These are phyloP conservation scores for Neosalanx taihuensis DNA, from an alignment of 2,797 vertebrate species.

Conservation along the genomic window DNA sequence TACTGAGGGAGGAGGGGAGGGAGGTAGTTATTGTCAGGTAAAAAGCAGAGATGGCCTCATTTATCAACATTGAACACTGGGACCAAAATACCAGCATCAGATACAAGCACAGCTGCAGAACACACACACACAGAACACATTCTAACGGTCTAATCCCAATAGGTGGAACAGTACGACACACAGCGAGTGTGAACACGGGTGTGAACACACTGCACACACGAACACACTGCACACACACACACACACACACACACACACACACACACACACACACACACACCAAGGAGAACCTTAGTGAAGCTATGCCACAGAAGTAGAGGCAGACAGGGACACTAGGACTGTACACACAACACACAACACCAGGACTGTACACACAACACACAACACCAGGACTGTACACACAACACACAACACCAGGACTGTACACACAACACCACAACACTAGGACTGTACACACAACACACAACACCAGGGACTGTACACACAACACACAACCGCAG, in stretches of 20 bases:
- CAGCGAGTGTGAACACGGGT: no score
- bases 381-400: no score
- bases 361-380: no score
- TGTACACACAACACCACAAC: no score
- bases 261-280: conserved; percentile 52
- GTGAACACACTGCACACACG: background rate
- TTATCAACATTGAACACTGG: conserved; percentile 52
- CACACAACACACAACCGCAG: conserved; percentile 15
- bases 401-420: no score
- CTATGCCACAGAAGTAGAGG: conserved; percentile 30
- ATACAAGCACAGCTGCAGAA: conserved; percentile 48
- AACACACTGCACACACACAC: no score
- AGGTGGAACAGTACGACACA: background rate
- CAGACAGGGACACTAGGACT: conserved; percentile 58
- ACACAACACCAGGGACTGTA: conserved; percentile 32
- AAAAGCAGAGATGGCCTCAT: conserved; percentile 47
- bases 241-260: conserved; percentile 17
- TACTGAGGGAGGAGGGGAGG: conserved; percentile 63
- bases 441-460: no score
- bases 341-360: no score
- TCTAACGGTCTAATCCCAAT: conserved; percentile 10
- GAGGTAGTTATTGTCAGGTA: conserved; percentile 31
- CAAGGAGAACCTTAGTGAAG: conserved; percentile 41
- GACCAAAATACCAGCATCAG: conserved; percentile 37
- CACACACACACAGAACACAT: conserved; percentile 56